Conservation (phyloP, 92 coral and sea anemone species). For the Galaxea fascicularis region DNA sequence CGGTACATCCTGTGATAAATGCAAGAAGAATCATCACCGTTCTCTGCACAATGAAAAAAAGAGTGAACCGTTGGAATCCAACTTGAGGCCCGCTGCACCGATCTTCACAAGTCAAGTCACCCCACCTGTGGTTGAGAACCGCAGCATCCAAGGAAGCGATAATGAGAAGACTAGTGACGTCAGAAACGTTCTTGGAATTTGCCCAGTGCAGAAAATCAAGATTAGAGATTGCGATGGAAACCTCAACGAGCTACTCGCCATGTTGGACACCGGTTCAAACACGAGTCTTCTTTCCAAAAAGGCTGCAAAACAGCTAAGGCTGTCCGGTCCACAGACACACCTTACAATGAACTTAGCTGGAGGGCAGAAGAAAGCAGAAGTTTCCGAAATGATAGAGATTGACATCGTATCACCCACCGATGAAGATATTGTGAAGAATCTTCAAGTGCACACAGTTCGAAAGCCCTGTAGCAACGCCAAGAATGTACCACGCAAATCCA, state of each 20-base stretch:
- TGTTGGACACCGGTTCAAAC: conserved; percentile 70
- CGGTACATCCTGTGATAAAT: no score
- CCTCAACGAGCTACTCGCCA: conserved; percentile 55
- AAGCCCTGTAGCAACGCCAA: conserved; percentile 73
- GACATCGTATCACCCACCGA: conserved; percentile 54
- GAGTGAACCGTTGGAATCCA: conserved; percentile 12
- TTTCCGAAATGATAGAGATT: conserved; percentile 55
- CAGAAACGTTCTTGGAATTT: conserved; percentile 40
- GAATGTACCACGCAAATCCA: conserved; percentile 42
- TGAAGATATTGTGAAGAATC: conserved; percentile 50
- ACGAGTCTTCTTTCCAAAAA: conserved; percentile 63
- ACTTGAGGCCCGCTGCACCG: conserved; percentile 32
- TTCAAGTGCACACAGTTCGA: conserved; percentile 71
- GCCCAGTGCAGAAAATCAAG: conserved; percentile 75
- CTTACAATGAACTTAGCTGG: conserved; percentile 79
- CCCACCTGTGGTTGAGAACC: conserved; percentile 29
- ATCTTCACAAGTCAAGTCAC: conserved; percentile 25
- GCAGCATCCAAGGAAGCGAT: conserved; percentile 36
- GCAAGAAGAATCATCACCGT: no score
- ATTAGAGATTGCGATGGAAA: conserved; percentile 54
- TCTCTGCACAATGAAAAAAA: neutral
- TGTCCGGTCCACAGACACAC: conserved; percentile 56
- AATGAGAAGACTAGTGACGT: neutral
- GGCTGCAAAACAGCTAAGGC: conserved; percentile 18
- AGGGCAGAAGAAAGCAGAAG: conserved; percentile 65